These are phyloP conservation scores for Hecatera dysodea DNA, from an alignment of 2,888 invertebrate species.

Conservation along the genomic window DNA sequence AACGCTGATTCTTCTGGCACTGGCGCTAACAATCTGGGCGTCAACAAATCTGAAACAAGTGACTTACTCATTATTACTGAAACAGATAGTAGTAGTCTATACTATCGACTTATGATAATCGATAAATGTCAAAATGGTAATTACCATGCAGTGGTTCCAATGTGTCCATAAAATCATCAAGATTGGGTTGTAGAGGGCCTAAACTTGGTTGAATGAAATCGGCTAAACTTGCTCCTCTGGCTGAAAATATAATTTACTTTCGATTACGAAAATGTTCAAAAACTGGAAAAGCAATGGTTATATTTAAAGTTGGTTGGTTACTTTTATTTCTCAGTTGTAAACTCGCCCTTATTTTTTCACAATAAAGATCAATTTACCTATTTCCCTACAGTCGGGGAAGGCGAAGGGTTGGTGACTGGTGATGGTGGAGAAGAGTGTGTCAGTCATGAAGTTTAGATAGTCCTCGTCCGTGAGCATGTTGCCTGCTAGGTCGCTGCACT, in stretches of 20 bases:
- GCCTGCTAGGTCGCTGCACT: constrained; percentile 92
- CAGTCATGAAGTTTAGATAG: constrained; percentile 96
- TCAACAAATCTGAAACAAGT: constrained; percentile 80
- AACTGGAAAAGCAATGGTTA: neutral
- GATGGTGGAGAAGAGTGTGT: constrained; percentile 97
- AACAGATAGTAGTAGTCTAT: neutral
- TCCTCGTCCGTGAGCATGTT: constrained; percentile 96
- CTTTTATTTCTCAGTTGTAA: constrained; percentile 6
- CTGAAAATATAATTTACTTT: constrained; percentile 84
- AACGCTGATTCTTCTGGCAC: constrained; percentile 91
- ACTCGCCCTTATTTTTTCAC: neutral
- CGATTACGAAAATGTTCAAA: neutral
- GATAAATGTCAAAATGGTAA: constrained; percentile 24
- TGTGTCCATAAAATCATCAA: constrained; percentile 98
- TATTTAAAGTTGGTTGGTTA: neutral
- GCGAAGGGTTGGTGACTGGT: constrained; percentile 96
- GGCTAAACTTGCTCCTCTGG: constrained; percentile 96
- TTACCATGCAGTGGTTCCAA: constrained; percentile 96
- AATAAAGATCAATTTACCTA: constrained; percentile 91
- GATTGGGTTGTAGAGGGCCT: constrained; percentile 98
- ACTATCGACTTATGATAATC: too few relatives aligned
- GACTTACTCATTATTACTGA: constrained; percentile 11
- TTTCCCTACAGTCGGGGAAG: constrained; percentile 99
- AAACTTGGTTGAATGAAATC: constrained; percentile 99
- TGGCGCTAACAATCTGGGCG: constrained; percentile 89